Base-by-base conservation (phyloP, 1,140 invertebrate genomes). In the Thaumetopoea pityocampa region DNA sequence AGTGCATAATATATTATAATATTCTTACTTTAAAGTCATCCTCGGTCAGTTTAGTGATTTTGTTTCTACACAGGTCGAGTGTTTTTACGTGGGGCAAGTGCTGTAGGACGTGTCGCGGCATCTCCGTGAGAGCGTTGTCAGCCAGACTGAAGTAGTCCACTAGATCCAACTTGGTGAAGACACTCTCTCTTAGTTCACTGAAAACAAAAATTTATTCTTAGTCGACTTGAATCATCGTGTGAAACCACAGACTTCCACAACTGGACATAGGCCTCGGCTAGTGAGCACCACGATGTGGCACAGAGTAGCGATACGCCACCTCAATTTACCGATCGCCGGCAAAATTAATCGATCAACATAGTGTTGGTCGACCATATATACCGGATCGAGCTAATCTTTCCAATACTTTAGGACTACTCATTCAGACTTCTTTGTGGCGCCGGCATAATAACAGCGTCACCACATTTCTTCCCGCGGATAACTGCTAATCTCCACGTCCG, bases 41-140 rank as follows among this genome's bases (percentile, higher is more conserved):
- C 27, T 72, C 70, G 0, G 72, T 67, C 1, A 83, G 64, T 19
- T 72, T 86, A 35, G 84, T 88, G 35, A 94, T 92, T 43, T 88
- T 88, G 58, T 91, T 90, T 36, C 92, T 86, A 33, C 90, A 90
- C 7, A 94, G 77, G 73, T 94, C 92, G 14, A 94, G 67, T 0
- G 92, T 93, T 59, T 88, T 87, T 9, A 94, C 79, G 26, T 89
- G 86, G 0, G 92, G 90, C 69, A 94, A 87, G 67, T 92, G 90
- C 22, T 88, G 86, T 7, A 94, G 84, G 16, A 92, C 87, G 41
- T 91, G 87, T 14, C 89, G 86, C 5, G 93, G 93, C 76, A 94
- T 88, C 45, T 88, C 86, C 3, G 87, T 84, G 10, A 94, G 74
- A 27, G 87, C 86, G 66, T 94, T 94, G 70, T 94, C 92, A 1